phyloP scores from a whole-genome alignment of 2,888 invertebrate species.

The Eristalinus aeneus region DNA sequence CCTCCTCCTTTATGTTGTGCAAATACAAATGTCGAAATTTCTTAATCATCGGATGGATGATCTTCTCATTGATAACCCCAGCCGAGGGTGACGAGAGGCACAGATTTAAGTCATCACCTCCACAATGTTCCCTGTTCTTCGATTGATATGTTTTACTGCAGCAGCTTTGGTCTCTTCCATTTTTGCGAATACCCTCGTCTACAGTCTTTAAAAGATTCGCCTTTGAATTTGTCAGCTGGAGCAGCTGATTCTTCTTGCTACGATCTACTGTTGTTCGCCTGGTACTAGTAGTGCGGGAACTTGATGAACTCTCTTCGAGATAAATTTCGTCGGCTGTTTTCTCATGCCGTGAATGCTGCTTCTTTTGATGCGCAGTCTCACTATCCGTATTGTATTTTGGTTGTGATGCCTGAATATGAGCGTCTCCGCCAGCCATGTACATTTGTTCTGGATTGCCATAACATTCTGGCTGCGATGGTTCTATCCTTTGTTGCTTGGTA shows the following conservation, averaged over 20 bases:
- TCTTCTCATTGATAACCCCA: conserved; percentile 74
- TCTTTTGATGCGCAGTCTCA: not conserved
- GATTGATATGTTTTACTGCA: not conserved
- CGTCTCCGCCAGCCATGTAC: conserved; percentile 10
- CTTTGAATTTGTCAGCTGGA: conserved; percentile 11
- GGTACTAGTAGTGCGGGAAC: conserved; percentile 10
- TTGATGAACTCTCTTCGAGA: not conserved
- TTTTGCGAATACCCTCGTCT: conserved; percentile 4
- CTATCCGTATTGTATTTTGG: not conserved
- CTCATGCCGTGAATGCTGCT: not conserved
- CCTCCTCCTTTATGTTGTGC: conserved; percentile 75
- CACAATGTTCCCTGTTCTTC: not conserved
- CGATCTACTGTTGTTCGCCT: conserved; percentile 11
- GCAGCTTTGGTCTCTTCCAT: not conserved
- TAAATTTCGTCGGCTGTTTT: not conserved
- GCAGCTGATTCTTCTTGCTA: conserved; percentile 8
- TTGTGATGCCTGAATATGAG: not conserved
- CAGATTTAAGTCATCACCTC: not conserved
- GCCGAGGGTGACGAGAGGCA: conserved; percentile 40
- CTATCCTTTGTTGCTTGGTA: not conserved
- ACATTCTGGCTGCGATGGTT: not conserved
- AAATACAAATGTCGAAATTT: conserved; percentile 76
- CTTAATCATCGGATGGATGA: conserved; percentile 76
- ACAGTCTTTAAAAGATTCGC: conserved; percentile 36
- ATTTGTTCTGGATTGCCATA: not conserved